phyloP scores from a whole-genome alignment of 2,797 vertebrate genomes.

The Neopelma chrysocephalum region DNA sequence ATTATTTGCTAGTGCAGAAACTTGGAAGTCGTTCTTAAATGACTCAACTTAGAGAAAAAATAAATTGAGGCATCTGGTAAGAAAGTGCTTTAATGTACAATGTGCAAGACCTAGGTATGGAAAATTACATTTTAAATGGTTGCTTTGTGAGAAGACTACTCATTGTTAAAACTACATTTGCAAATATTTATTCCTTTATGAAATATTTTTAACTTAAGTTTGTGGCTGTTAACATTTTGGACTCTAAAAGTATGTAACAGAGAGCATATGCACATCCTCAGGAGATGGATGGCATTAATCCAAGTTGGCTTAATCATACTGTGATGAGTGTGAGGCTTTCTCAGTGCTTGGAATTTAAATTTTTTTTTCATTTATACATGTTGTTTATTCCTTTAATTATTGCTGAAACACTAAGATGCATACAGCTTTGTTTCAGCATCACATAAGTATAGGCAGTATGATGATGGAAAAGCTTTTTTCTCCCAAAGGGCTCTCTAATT shows the following conservation, averaged over 20 bases:
- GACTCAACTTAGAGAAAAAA: not conserved
- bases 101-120: not conserved
- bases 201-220: constrained; percentile 57
- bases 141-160: not conserved
- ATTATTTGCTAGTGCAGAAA: not conserved
- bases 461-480: not conserved
- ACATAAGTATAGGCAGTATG: not conserved
- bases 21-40: not conserved
- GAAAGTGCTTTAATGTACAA: not conserved
- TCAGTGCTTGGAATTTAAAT: not conserved
- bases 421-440: not conserved
- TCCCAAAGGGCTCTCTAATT: not conserved
- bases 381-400: constrained; percentile 25
- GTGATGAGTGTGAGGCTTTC: constrained; percentile 49
- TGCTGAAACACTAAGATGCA: not conserved
- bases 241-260: constrained; percentile 58
- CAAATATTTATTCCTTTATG: not conserved
- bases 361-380: not conserved
- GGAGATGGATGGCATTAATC: constrained; percentile 56
- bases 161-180: not conserved
- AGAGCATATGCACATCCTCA: constrained; percentile 69
- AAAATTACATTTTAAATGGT: not conserved
- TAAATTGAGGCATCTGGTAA: not conserved
- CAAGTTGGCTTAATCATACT: constrained; percentile 67
- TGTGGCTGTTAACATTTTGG: constrained; percentile 75